Conservation (phyloP, 37 sponge, comb jelly and placozoan species). For the Agelas oroides region DNA sequence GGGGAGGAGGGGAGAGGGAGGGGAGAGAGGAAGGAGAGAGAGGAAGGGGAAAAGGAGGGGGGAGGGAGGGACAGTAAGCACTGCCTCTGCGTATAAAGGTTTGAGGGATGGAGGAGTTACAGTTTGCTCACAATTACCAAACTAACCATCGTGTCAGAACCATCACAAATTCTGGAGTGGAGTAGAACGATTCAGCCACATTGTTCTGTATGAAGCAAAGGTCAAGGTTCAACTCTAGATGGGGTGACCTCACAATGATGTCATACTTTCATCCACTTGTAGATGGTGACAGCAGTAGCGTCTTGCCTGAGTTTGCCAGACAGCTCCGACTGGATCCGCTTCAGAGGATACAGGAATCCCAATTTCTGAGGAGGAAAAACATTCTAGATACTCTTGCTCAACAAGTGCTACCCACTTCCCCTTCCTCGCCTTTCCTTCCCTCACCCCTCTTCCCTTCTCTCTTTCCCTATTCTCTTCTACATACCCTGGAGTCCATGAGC, state of each 20-base stretch:
- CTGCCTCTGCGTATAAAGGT: no score
- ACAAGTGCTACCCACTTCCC: no score
- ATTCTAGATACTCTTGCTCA: no score
- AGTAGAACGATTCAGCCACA: constrained; percentile 56
- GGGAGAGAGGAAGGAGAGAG: no score
- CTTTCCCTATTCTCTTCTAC: no score
- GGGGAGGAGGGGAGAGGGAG: no score
- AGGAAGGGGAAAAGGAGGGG: background rate
- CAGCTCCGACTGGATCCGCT: constrained; percentile 60
- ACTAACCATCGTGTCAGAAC: constrained; percentile 67
- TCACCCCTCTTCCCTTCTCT: no score
- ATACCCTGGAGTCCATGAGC: constrained; percentile 65
- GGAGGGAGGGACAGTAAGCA: no score
- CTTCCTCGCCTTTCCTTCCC: no score
- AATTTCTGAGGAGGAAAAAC: constrained; percentile 65
- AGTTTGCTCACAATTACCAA: background rate
- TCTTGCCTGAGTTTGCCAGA: constrained; percentile 31
- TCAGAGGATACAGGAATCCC: constrained; percentile 78
- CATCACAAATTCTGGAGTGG: constrained; percentile 64
- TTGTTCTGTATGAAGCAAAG: constrained; percentile 33
- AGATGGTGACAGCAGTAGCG: constrained; percentile 47
- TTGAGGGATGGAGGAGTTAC: no score
- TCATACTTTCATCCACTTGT: constrained; percentile 81
- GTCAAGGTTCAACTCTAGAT: background rate
- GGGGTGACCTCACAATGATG: no score